These are phyloP conservation scores for Idaea aversata DNA, from an alignment of 2,888 invertebrate genomes.

Conservation along the genomic window DNA sequence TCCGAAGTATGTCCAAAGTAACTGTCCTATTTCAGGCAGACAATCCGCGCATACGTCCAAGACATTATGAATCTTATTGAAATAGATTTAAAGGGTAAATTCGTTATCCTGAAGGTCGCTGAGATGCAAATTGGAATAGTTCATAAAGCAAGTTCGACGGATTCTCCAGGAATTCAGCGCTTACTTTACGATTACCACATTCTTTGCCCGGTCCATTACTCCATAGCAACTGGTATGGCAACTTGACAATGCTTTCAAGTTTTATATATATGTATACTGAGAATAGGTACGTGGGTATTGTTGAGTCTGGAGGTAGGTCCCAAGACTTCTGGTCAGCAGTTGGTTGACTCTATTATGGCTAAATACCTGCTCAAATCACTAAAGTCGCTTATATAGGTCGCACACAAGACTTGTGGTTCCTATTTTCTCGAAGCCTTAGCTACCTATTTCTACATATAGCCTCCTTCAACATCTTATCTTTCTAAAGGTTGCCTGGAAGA, in stretches of 20 bases:
- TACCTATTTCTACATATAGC: no score
- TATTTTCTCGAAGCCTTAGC: no score
- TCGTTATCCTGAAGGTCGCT: slow-evolving; percentile 11
- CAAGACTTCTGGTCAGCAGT: no score
- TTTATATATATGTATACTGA: no score
- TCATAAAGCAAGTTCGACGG: slow-evolving; percentile 39
- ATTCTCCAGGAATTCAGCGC: slow-evolving; percentile 31
- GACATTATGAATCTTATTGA: neutral
- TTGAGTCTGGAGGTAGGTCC: no score
- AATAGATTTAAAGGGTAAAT: slow-evolving; percentile 7
- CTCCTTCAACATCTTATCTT: no score
- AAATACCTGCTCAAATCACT: no score
- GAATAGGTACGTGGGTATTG: no score
- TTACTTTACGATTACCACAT: slow-evolving; percentile 33
- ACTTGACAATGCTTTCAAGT: neutral
- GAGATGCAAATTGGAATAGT: slow-evolving; percentile 59
- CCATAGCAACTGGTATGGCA: slow-evolving; percentile 1
- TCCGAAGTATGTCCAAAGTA: slow-evolving; percentile 13
- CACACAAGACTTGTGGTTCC: no score
- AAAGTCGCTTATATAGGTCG: no score
- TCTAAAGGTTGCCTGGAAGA: no score
- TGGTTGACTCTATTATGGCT: no score
- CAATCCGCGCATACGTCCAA: neutral
- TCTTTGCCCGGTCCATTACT: slow-evolving; percentile 25
- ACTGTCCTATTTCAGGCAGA: neutral